These are phyloP conservation scores for Epinotia demarniana DNA, from an alignment of 2,888 invertebrate species.

Conservation along the genomic window DNA sequence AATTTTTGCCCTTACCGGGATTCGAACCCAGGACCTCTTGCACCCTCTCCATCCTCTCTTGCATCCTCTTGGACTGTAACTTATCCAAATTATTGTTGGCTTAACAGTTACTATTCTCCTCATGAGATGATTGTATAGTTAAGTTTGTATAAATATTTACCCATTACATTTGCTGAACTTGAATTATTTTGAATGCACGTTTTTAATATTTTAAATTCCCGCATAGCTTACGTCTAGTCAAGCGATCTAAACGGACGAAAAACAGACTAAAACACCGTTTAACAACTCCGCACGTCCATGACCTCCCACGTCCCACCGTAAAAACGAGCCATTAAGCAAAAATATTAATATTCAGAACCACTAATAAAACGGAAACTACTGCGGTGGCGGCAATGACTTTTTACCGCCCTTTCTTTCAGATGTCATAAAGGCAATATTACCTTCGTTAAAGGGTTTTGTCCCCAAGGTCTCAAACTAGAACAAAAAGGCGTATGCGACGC, in stretches of 20 bases:
- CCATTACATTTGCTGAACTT: too few species aligned
- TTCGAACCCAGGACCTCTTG: too few species aligned
- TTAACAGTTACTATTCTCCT: too few species aligned
- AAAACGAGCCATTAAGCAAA: constrained; percentile 17
- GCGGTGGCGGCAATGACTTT: constrained; percentile 35
- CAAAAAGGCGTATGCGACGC: neutral
- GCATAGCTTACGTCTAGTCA: too few species aligned
- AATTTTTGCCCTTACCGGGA: too few species aligned
- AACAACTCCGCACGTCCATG: constrained; percentile 6
- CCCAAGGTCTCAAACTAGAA: neutral
- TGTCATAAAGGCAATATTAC: constrained; percentile 25
- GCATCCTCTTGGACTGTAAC: too few species aligned
- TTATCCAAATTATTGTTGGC: too few species aligned
- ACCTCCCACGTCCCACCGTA: constrained; percentile 15
- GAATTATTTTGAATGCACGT: too few species aligned
- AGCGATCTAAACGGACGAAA: neutral
- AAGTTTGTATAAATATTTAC: too few species aligned
- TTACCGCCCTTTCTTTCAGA: constrained; percentile 33
- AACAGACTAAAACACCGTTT: constrained; percentile 21
- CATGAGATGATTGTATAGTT: too few species aligned
- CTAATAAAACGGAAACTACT: constrained; percentile 29
- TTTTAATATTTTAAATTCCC: too few species aligned
- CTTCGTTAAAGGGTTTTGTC: constrained; percentile 29
- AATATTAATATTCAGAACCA: constrained; percentile 37
- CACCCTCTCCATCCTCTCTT: too few species aligned